Conservation (phyloP, 2,113 vertebrate species). For the Pica pica region DNA sequence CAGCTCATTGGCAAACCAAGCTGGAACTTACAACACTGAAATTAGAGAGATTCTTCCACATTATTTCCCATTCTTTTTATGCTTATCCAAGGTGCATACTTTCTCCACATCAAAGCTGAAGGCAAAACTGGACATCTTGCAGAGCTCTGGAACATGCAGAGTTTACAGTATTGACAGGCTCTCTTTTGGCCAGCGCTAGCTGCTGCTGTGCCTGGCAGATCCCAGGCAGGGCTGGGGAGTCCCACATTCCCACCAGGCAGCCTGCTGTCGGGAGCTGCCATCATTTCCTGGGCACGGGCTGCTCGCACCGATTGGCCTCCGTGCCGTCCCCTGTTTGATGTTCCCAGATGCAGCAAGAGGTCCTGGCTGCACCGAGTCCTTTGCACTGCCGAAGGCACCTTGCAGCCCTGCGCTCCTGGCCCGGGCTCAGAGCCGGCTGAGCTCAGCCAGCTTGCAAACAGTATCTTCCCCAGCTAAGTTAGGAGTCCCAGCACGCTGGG, state of each 20-base stretch:
- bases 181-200: neutral
- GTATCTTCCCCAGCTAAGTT: neutral
- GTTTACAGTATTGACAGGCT: neutral
- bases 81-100: neutral
- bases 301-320: neutral
- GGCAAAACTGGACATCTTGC: neutral
- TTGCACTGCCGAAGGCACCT: neutral
- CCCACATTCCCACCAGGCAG: neutral
- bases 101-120: neutral
- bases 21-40: accelerated
- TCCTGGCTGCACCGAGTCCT: neutral
- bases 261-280: neutral
- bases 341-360: neutral
- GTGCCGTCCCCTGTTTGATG: accelerated
- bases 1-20: neutral
- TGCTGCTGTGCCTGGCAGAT: neutral
- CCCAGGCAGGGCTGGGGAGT: neutral
- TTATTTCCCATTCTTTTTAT: neutral
- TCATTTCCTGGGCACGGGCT: neutral
- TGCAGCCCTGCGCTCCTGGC: neutral
- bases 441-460: neutral
- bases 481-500: neutral
- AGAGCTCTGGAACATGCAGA: neutral
- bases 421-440: neutral
- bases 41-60: neutral